Evolutionary conservation across 2,113 vertebrate species (phyloP), one percentile per base, ranked within the genome.

Genomic region (Pundamilia nyererei): DNA sequence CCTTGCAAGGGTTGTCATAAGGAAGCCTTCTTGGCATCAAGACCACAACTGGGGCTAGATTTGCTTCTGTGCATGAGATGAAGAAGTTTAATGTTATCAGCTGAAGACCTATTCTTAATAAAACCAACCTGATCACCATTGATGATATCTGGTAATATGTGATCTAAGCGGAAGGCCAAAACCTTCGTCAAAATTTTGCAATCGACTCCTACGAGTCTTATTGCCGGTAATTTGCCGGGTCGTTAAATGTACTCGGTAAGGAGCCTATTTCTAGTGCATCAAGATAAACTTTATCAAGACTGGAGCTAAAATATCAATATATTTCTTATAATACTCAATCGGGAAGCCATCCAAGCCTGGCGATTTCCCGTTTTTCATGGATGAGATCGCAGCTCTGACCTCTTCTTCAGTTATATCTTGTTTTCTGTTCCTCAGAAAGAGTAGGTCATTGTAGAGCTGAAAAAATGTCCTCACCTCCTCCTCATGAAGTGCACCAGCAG

Each of bases 41-140:
- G 53, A 4, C 0, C n/a, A 3, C 53, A 0, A 24, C 10, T 0
- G 10, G 2, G 6, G 53, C n/a, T 54, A 51, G 49, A 54, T 54
- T 54, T 54, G 53, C 53, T 54, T 54, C 24, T 54, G n/a, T 24
- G 6, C 53, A 54, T 54, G 53, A 54, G 3, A 54, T 54, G 53
- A 24, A 54, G n/a, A 54, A 13, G 53, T 55, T 21, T 55, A 53
- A 53, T n/a, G 53, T 55, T 55, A 55, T 55, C 53, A 55, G 6
- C 53, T 7, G 6, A 55, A 13, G 53, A 55, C 53, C 2, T 54
- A 11, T 51, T 51, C 49, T 53, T 53, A 53, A 53, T 53, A 53
- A 53, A 53, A 3, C 19, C 49, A 53, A 10, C 19, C 49, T 53
- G 49, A 53, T 53, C 49, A 10, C 49, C 19, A n/a, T 1, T 51